Base-by-base conservation (phyloP, 2,888 invertebrate genomes). In the Ophion ellenae region DNA sequence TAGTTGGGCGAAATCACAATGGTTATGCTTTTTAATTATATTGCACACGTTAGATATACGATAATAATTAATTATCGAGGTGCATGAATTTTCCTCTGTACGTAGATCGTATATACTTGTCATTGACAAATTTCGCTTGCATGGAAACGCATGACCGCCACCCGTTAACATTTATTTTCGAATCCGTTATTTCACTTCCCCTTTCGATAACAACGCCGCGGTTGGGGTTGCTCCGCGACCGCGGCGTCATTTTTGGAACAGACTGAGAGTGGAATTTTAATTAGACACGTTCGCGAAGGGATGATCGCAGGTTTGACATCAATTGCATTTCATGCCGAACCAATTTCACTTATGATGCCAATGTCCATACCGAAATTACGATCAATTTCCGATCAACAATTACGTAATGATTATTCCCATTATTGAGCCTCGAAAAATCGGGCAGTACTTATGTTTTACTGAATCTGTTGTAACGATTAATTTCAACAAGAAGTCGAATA, bases 161-260 rank as follows among this genome's bases (percentile, higher is more conserved):
- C 14, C 47, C 36, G 66, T 66, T 76, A 66, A 53, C 11, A 7
- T 47, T 75, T 7, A 66, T 66, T 76, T 66, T 47, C 76, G 11
- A 64, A 66, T 66, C 66, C 66, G 20, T 32, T 10, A 76, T 57
- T 57, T 32, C 64, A 53, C 36, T 76, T 76, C 53, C 76, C 17
- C 53, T 20, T 66, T 32, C 32, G 66, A 76, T 76, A 66, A 24
- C 24, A 32, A 32, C 32, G 3, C 32, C 32, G 32, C 32, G 32
- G 32, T 32, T 4, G 4, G 32, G 32, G 32, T 32, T 32, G 47
- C 47, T 17, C 64, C n/a, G 2, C 53, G 53, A 53, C 53, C 53
- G 53, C 53, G 2, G 53, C 53, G 17, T 53, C 9, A 53, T 53
- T 53, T 11, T 14, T 4, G 11, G 2, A 14, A 1, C 53, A 14